Evolutionary conservation across 2,113 vertebrate genomes (phyloP), one percentile per base, ranked within the genome.

Genomic region (Rhynchomys soricoides): DNA sequence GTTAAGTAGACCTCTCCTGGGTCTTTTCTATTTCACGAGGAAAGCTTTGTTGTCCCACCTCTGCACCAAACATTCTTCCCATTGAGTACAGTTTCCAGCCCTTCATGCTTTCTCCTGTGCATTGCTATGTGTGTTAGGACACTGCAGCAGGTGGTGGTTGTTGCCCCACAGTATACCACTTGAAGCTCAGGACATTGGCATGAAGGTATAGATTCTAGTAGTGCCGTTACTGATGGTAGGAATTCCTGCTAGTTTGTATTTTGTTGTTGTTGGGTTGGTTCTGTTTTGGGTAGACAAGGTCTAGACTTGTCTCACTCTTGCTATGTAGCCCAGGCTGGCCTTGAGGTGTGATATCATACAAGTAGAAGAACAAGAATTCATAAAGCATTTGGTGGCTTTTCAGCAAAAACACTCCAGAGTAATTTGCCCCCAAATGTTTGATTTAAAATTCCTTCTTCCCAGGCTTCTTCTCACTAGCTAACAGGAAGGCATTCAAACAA

Each of bases 301-400:
- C 34, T 37, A 48, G 43, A 29, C 43, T 22, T 21, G 29, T 86
- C 4, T 86, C 17, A 34, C 16, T 12, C 17, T 66, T 66, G 26
- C 59, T 48, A 7, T 66, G 43, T 29, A 48, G 26, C 40, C 45
- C 2, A 68, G 43, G 5, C 62, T 45, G 57, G 57, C 40, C 40
- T 68, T 37, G 83, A 86, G n/a, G 48, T 52, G 0, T 16, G 48
- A 37, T 86, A 74, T 86, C 48, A 34, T 57, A 43, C 45, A 71
- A 68, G 17, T 64, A 24, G 26, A 86, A 91, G 78, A 95, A 86
- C 89, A 73, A 92, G 29, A 86, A 43, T 1, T 89, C 87, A n/a
- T 43, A 59, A 97, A 93, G 43, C 55, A 94, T 74, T 86, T 64
- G 34, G 5, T 87, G 4, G 62, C 4, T 85, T 92, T 96, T 62